A percentile compares a stretch with the other conserved stretches of the same genome.
These are phyloP conservation scores for Phasianus colchicus DNA, from an alignment of 2,113 vertebrate species.

Conservation along the genomic window DNA sequence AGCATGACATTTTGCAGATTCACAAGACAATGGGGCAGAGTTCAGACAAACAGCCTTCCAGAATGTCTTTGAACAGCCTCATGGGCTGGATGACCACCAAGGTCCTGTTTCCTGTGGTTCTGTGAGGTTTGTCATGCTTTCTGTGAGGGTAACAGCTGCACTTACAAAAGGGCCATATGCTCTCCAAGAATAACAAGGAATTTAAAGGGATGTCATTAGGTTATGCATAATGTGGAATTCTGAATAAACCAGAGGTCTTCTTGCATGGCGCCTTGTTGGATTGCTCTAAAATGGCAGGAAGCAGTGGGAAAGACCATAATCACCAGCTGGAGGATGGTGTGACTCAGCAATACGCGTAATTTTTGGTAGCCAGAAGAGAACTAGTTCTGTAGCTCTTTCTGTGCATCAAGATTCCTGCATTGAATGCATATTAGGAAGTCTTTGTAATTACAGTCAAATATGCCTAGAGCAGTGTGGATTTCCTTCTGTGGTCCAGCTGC, in stretches of 20 bases:
- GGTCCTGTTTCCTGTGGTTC: neutral
- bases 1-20: neutral
- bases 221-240: neutral
- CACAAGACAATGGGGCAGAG: neutral
- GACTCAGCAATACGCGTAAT: neutral
- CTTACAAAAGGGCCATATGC: neutral
- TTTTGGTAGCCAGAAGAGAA: conserved; percentile 4
- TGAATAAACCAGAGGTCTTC: neutral
- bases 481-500: neutral
- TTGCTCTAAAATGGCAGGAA: neutral
- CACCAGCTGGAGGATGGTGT: neutral
- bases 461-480: neutral
- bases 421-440: neutral
- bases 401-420: neutral
- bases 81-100: neutral
- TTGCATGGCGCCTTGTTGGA: neutral
- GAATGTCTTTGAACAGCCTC: neutral
- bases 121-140: neutral
- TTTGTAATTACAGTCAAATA: neutral
- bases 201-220: neutral
- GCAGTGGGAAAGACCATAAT: neutral
- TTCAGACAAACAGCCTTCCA: neutral
- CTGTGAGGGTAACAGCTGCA: neutral
- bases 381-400: neutral
- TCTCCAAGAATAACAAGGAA: neutral